Base-by-base conservation (phyloP, 2,113 vertebrate species). In the Eublepharis macularius region DNA sequence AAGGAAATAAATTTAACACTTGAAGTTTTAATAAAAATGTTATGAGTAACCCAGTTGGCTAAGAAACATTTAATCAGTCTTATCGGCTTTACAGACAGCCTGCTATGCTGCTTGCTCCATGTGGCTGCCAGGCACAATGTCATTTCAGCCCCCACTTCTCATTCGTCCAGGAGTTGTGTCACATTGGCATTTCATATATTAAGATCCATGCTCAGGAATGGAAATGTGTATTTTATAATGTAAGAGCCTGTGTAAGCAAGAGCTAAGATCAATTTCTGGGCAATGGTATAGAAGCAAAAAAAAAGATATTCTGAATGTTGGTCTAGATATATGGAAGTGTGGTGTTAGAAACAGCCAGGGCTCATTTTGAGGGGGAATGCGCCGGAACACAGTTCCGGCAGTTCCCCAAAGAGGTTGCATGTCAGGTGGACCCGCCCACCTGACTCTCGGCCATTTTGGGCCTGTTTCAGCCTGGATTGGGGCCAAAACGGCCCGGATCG, bases 51-150 rank as follows among this genome's bases (percentile, higher is more conserved):
- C 94, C 92, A 39, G 84, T 92, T 92, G 90, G 92, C 91, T 94
- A 90, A 92, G 93, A 95, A 94, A 92, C 94, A 89, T 95, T 95
- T 94, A 95, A 95, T 95, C 94, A 94, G 94, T 94, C 92, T 94
- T 91, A 92, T 93, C 91, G 94, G 92, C 88, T 94, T 95, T 91
- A 92, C 83, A 89, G 92, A 86, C 82, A 93, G 91, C 90, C 81
- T 94, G 86, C 94, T 91, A 88, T 89, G 88, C 86, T 93, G 87
- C 93, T 24, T 80, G 76, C 92, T 91, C 90, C 89, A 43, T 78
- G 87, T 91, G 92, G 88, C 93, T 93, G 86, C 83, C 88, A 87
- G 81, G 86, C 89, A 93, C 87, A 89, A 88, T 84, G 87, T 85
- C 76, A 81, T 1, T 2, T 77, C 5, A 26, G 43, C 45, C n/a